A percentile compares a stretch with the other conserved stretches of the same genome.
Evolutionary conservation across 2,888 invertebrate genomes (phyloP).

Genomic region (Notodonta dromedarius): DNA sequence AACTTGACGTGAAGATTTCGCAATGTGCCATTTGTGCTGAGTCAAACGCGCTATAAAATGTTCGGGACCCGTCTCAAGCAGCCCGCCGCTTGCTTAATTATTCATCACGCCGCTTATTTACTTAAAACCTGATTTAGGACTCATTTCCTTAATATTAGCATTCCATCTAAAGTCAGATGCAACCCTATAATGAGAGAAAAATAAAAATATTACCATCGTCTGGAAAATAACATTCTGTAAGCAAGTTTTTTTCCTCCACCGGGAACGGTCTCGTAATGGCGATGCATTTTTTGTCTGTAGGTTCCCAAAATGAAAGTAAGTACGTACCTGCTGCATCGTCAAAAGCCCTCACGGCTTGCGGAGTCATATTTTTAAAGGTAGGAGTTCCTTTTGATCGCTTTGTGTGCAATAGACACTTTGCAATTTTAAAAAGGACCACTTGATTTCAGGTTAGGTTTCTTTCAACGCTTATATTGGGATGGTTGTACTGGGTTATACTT

Average conservation of each 20-base stretch:
- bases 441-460: too few relatives aligned
- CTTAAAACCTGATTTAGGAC: constrained; percentile 9
- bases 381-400: constrained; percentile 39
- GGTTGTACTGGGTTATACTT: constrained; percentile 14
- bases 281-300: constrained; percentile 52
- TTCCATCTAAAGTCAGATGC: too few relatives aligned
- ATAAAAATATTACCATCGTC: constrained; percentile 44
- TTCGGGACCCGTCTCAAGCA: background rate
- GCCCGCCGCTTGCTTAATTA: constrained; percentile 11
- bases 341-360: constrained; percentile 46
- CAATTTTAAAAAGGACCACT: constrained; percentile 27
- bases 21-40: constrained; percentile 7
- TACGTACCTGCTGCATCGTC: constrained; percentile 34
- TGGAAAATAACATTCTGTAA: constrained; percentile 38
- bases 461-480: too few relatives aligned
- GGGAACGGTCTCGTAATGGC: constrained; percentile 46
- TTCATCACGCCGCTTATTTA: constrained; percentile 17
- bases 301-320: constrained; percentile 53
- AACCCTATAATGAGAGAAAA: constrained; percentile 27
- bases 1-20: constrained; percentile 5
- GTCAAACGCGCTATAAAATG: constrained; percentile 14
- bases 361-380: constrained; percentile 48
- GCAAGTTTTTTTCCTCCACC: constrained; percentile 36
- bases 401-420: constrained; percentile 22
- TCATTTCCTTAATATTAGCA: constrained; percentile 7